Percentiles rank a stretch among this genome's conserved stretches.
Conservation (phyloP, 2,888 invertebrate species). For the Athetis lepigone region DNA sequence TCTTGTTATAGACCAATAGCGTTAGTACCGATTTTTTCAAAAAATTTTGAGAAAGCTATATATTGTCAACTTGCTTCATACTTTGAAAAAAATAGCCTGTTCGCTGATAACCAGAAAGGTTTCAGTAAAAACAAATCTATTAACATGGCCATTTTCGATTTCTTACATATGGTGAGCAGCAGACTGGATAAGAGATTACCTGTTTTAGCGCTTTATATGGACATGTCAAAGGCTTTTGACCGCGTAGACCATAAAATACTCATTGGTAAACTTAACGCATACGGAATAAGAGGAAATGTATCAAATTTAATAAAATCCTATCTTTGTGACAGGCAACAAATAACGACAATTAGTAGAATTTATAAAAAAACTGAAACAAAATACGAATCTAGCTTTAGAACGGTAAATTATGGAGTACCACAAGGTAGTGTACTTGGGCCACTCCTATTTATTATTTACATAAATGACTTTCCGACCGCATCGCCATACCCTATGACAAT, state of each 20-base stretch:
- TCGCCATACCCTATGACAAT: no score
- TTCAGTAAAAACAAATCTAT: background rate
- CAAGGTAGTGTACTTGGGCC: no score
- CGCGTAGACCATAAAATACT: conserved; percentile 6
- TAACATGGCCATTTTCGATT: conserved; percentile 9
- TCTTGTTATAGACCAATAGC: no score
- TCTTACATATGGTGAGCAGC: conserved; percentile 3
- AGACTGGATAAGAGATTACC: conserved; percentile 5
- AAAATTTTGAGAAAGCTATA: no score
- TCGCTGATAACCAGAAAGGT: no score
- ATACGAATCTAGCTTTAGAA: background rate
- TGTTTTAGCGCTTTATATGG: conserved; percentile 1
- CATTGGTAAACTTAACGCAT: conserved; percentile 1
- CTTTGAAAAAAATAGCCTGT: background rate
- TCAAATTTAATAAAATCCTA: no score
- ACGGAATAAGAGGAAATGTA: background rate
- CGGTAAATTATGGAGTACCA: no score
- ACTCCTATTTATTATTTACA: no score
- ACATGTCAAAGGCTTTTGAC: conserved; percentile 2
- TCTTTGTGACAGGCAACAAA: background rate
- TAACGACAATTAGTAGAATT: conserved; percentile 3
- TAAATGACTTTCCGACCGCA: no score
- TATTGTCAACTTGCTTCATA: no score
- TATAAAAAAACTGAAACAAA: background rate
- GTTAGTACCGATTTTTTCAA: no score